Evolutionary conservation across 2,888 invertebrate genomes (phyloP).

Genomic region (Leucozona laternaria): DNA sequence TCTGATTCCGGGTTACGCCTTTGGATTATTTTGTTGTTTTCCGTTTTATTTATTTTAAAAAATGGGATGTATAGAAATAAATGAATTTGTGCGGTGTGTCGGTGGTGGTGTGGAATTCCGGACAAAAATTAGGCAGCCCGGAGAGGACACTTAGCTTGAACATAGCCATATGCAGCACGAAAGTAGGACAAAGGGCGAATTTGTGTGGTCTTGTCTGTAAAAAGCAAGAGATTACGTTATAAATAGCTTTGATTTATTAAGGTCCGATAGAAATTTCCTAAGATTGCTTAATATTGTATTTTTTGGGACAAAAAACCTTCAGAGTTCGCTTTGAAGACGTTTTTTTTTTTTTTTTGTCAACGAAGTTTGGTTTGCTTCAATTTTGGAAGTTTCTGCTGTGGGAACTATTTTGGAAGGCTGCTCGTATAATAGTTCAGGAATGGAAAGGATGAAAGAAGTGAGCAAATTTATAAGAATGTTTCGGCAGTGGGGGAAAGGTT

Average conservation of each 20-base stretch:
- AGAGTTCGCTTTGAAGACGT: neutral
- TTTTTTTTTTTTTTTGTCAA: conserved; percentile 22
- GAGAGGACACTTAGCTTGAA: conserved; percentile 32
- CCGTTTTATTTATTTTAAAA: neutral
- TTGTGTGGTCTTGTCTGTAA: conserved; percentile 65
- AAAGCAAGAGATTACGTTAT: conserved; percentile 31
- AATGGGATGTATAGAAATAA: conserved; percentile 26
- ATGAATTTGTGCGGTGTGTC: conserved; percentile 4
- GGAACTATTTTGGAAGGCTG: neutral
- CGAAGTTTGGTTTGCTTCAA: neutral
- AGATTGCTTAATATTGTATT: neutral
- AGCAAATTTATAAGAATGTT: too few species aligned
- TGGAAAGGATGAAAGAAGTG: too few species aligned
- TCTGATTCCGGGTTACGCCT: conserved; percentile 75
- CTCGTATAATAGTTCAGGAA: neutral
- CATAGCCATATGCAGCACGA: conserved; percentile 9
- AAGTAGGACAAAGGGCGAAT: conserved; percentile 59
- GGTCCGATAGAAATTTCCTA: neutral
- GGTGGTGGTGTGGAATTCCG: conserved; percentile 24
- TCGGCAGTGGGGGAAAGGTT: too few species aligned
- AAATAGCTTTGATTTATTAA: conserved; percentile 64
- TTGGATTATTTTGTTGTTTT: conserved; percentile 34
- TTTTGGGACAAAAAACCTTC: conserved; percentile 9
- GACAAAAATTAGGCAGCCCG: conserved; percentile 40
- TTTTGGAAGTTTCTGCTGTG: too few species aligned